Evolutionary conservation across 2,113 vertebrate genomes (phyloP).

Genomic region (Hydropotes inermis): DNA sequence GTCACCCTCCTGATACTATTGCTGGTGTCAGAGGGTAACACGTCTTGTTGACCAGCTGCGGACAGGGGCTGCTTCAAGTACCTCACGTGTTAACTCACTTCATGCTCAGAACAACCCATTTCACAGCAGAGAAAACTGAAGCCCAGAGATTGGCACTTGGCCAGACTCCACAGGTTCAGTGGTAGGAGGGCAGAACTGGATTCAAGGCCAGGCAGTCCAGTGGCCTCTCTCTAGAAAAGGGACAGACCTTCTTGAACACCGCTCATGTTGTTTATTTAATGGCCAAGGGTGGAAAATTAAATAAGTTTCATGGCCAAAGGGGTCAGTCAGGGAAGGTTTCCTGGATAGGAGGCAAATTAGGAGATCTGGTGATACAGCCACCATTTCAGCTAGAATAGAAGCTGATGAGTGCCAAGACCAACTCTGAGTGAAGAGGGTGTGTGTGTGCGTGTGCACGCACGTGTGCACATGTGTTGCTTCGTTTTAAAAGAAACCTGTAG

Average conservation of each 20-base stretch:
- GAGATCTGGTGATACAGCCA: background rate
- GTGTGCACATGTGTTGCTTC: background rate
- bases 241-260: background rate
- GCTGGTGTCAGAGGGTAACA: background rate
- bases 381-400: background rate
- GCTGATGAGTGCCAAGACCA: background rate
- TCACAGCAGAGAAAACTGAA: background rate
- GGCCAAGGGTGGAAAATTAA: background rate
- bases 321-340: background rate
- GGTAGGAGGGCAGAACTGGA: background rate
- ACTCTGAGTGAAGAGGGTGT: background rate
- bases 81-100: background rate
- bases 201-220: background rate
- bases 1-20: background rate
- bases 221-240: background rate
- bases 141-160: background rate
- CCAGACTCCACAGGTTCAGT: background rate
- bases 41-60: background rate
- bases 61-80: background rate
- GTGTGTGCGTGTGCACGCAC: fast-evolving
- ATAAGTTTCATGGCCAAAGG: background rate
- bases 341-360: background rate
- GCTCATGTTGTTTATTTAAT: background rate
- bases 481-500: background rate
- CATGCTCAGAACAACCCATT: background rate